Percentiles rank a stretch among this genome's conserved stretches.
Evolutionary conservation across 2,888 invertebrate species (phyloP).

Genomic region (Maniola hyperantus): DNA sequence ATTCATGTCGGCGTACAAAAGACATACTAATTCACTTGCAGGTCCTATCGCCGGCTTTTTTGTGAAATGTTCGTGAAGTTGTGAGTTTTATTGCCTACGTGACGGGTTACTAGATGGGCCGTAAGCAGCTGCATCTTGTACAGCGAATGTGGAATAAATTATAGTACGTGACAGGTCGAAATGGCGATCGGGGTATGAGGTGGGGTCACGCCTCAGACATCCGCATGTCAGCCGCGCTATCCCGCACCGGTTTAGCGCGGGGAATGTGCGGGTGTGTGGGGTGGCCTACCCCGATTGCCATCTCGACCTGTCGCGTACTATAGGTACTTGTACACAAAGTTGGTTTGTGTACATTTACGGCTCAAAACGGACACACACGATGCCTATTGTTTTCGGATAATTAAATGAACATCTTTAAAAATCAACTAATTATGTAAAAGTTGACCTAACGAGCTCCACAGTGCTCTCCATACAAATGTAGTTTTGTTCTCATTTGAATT

Average conservation of each 20-base stretch:
- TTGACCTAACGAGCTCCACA: not conserved
- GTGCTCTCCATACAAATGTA: no score
- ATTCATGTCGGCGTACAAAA: slow-evolving; percentile 45
- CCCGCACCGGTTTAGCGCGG: no score
- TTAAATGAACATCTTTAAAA: not conserved
- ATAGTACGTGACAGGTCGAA: no score
- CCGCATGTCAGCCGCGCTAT: no score
- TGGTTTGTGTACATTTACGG: not conserved
- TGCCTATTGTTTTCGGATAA: slow-evolving; percentile 12
- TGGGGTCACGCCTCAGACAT: no score
- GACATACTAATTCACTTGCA: slow-evolving; percentile 65
- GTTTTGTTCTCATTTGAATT: no score
- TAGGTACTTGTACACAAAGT: slow-evolving; percentile 21
- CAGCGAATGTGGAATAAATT: slow-evolving; percentile 34
- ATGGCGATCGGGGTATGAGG: no score
- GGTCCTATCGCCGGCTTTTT: slow-evolving; percentile 59
- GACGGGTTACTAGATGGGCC: slow-evolving; percentile 54
- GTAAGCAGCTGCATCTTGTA: slow-evolving; percentile 38
- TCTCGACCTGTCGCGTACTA: no score
- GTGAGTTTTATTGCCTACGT: slow-evolving; percentile 70
- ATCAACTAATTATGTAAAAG: not conserved
- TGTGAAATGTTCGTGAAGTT: slow-evolving; percentile 63
- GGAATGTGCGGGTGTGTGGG: no score
- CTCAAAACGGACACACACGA: slow-evolving; percentile 28
- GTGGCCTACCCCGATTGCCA: no score